Evolutionary conservation across 2,113 vertebrate genomes (phyloP).

Genomic region (human (Homo sapiens)): GRCh38 chr12:129992501-129993000

Average conservation of each 20-base stretch:
- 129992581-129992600: not conserved
- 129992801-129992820: not conserved
- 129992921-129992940: rapidly evolving
- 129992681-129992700: not conserved
- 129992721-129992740: no score
- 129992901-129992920: not conserved
- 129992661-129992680: not conserved
- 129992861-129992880: not conserved
- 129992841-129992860: not conserved
- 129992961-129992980: rapidly evolving
- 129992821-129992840: no score
- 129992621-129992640: not conserved
- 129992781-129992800: not conserved
- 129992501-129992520: not conserved
- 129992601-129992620: not conserved
- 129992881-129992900: not conserved
- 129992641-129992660: rapidly evolving
- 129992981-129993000: not conserved
- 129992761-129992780: not conserved
- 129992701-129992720: rapidly evolving
- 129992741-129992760: rapidly evolving
- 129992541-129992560: not conserved
- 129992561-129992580: no score
- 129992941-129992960: rapidly evolving
- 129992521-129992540: not conserved